These are phyloP conservation scores for Hypsibius dujardini DNA, from an alignment of 1,140 invertebrate genomes.

Conservation along the genomic window DNA sequence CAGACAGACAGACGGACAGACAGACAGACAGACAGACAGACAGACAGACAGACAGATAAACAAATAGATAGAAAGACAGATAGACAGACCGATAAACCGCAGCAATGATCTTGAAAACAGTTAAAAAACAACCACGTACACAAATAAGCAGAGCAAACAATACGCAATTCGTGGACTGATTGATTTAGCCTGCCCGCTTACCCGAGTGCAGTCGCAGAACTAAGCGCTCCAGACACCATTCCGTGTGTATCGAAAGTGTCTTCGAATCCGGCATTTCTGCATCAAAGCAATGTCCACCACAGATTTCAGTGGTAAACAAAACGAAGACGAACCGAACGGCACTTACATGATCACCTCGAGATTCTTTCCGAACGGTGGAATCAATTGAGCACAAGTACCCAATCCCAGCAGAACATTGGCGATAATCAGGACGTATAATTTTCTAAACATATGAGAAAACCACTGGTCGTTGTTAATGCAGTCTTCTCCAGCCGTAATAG, in stretches of 20 bases:
- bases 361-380: conserved; percentile 26
- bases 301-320: background rate
- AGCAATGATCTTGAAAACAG: no score
- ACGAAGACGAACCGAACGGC: background rate
- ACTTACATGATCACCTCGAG: conserved; percentile 26
- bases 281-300: background rate
- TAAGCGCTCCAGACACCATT: conserved; percentile 27
- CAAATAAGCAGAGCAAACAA: no score
- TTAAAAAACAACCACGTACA: no score
- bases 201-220: conserved; percentile 27
- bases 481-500: no score
- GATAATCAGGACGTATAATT: conserved; percentile 25
- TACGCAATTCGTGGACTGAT: no score
- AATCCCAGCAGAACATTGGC: conserved; percentile 24
- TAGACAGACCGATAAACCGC: no score
- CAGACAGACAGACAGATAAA: no score
- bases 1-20: no score
- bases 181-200: no score
- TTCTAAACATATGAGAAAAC: background rate
- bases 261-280: conserved; percentile 25
- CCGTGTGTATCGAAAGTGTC: conserved; percentile 27
- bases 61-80: no score
- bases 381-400: conserved; percentile 24
- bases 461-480: background rate
- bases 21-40: no score